Evolutionary conservation across 2,888 invertebrate species (phyloP).

Genomic region (Caenorhabditis sp.): DNA sequence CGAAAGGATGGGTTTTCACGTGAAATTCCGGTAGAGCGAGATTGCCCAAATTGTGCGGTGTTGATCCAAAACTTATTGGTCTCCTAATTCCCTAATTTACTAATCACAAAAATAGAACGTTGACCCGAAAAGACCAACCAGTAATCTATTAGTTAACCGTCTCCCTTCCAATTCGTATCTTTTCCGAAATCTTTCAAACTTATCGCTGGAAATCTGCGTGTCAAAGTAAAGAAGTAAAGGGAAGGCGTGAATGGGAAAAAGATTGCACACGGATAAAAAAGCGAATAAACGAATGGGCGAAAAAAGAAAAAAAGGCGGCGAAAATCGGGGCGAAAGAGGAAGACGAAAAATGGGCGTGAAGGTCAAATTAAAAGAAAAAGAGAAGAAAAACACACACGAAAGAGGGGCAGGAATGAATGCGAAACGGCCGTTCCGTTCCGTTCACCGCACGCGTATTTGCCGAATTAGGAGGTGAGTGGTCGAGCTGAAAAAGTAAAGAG

Average conservation of each 20-base stretch:
- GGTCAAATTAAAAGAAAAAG: conserved; percentile 38
- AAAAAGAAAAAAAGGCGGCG: conserved; percentile 1
- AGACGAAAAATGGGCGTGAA: conserved; percentile 46
- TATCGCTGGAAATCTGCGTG: not conserved
- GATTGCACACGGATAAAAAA: conserved; percentile 15
- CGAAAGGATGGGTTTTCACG: too few relatives aligned
- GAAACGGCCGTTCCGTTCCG: too few relatives aligned
- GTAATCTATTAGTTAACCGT: too few relatives aligned
- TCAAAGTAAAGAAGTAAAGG: conserved; percentile 12
- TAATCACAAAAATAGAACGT: too few relatives aligned
- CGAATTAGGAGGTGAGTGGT: not conserved
- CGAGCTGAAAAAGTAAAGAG: not conserved
- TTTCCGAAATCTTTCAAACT: not conserved
- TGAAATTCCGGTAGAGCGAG: too few relatives aligned
- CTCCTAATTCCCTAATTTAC: too few relatives aligned
- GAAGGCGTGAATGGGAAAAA: conserved; percentile 1
- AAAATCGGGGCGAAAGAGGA: conserved; percentile 9
- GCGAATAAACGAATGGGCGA: not conserved
- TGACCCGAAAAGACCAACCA: too few relatives aligned
- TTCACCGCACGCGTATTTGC: too few relatives aligned
- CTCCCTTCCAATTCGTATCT: too few relatives aligned
- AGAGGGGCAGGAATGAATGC: not conserved
- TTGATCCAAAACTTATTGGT: too few relatives aligned
- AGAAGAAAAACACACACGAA: not conserved
- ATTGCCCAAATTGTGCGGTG: too few relatives aligned